Evolutionary conservation across 2,888 invertebrate genomes (phyloP), one percentile per base, ranked within the genome.

Genomic region (Melipona beecheii): DNA sequence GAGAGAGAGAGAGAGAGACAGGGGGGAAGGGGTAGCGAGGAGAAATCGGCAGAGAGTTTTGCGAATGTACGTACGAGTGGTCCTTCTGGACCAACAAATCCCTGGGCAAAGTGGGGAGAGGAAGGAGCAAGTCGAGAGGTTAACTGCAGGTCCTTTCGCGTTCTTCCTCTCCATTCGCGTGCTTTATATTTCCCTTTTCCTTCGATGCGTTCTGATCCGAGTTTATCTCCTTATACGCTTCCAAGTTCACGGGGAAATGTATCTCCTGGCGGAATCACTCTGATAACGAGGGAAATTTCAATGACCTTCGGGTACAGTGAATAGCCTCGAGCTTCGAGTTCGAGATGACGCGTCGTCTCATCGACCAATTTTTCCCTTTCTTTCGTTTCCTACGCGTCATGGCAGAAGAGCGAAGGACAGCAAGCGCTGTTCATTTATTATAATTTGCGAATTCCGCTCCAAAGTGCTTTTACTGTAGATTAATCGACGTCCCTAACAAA

Each of bases 81-180:
- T 89, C 86, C 90, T 90, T 90, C 86, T 89, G 90, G 90, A 90
- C 90, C 90, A 85, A 90, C 90, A 89, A 87, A 90, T 90, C 87
- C 85, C 87, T 71, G 75, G 78, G 69, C 85, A 86, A 84, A 88
- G 83, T 78, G 70, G 80, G 82, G 80, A 78, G 84, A 15, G 36
- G 69, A 85, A 82, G 78, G 84, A 6, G 36, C 68, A 85, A 82
- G 90, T 90, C 86, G 86, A 89, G 90, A 89, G 90, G 90, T 89
- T 90, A 90, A 90, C 90, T 89, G 90, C 87, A 78, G 83, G 83
- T 89, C 89, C 89, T 85, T 88, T 79, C 78, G 86, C 81, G 86
- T 81, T 78, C 80, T 82, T 85, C 83, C 80, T 85, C 82, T 79
- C 83, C 77, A 77, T 84, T 81, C 87, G 84, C 88, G 73, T 84